Conservation (phyloP, 2,113 vertebrate genomes). For the Spea multiplicata region DNA sequence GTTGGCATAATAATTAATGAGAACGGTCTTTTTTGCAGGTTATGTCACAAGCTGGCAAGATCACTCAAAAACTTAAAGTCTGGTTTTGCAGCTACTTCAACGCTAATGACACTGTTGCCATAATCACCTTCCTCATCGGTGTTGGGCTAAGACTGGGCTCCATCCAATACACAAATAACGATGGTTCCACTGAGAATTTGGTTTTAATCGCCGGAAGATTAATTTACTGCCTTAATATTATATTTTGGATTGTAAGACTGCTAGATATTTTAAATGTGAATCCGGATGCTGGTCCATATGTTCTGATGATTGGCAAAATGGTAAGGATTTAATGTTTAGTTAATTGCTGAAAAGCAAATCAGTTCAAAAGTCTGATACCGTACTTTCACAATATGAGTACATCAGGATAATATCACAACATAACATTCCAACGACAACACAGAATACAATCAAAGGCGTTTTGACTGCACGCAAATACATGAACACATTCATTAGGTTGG, state of each 20-base stretch:
- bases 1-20: background rate
- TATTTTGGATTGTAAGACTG: slow-evolving; percentile 97
- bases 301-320: slow-evolving; percentile 99
- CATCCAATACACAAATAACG: slow-evolving; percentile 61
- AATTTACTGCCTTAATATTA: slow-evolving; percentile 95
- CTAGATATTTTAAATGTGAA: slow-evolving; percentile 94
- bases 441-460: too few relatives aligned
- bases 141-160: slow-evolving; percentile 87
- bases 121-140: slow-evolving; percentile 89
- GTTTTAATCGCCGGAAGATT: slow-evolving; percentile 83
- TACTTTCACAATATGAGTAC: too few relatives aligned
- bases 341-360: background rate
- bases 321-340: slow-evolving; percentile 70
- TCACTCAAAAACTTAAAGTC: slow-evolving; percentile 93
- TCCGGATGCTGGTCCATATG: slow-evolving; percentile 95
- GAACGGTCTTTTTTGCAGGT: slow-evolving; percentile 68
- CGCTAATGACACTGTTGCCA: slow-evolving; percentile 88
- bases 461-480: too few relatives aligned
- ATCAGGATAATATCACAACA: too few relatives aligned
- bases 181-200: slow-evolving; percentile 60
- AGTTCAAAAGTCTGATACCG: too few relatives aligned
- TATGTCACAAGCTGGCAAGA: slow-evolving; percentile 96
- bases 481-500: too few relatives aligned
- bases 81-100: slow-evolving; percentile 97
- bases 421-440: too few relatives aligned